Evolutionary conservation across 2,888 invertebrate genomes (phyloP).

Genomic region (Ornithoptera priamus): DNA sequence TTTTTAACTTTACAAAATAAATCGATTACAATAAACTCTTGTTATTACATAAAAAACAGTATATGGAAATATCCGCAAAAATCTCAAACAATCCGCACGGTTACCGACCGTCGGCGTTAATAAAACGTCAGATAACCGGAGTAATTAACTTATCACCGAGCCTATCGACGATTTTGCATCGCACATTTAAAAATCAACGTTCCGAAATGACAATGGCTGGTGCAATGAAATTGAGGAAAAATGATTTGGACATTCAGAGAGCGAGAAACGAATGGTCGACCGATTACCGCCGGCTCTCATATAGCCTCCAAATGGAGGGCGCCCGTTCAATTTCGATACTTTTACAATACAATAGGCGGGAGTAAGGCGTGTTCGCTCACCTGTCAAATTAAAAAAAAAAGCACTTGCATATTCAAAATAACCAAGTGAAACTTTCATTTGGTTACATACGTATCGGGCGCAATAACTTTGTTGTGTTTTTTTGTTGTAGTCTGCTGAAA

Average conservation of each 20-base stretch:
- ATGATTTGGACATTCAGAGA: constrained; percentile 69
- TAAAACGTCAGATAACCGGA: constrained; percentile 46
- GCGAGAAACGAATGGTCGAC: constrained; percentile 61
- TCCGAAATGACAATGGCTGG: constrained; percentile 48
- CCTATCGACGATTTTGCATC: constrained; percentile 39
- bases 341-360: constrained; percentile 73
- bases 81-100: constrained; percentile 32
- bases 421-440: constrained; percentile 39
- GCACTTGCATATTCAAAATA: constrained; percentile 69
- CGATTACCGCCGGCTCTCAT: constrained; percentile 67
- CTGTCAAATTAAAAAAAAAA: constrained; percentile 76
- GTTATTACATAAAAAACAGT: neutral
- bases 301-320: constrained; percentile 70
- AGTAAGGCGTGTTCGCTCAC: constrained; percentile 76
- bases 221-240: constrained; percentile 67
- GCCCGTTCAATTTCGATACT: constrained; percentile 78
- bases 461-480: constrained; percentile 31
- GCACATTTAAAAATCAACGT: constrained; percentile 45
- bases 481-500: constrained; percentile 32
- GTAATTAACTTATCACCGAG: constrained; percentile 55
- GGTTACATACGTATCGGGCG: constrained; percentile 30
- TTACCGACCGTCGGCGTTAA: constrained; percentile 40
- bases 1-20: neutral
- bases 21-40: neutral
- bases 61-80: constrained; percentile 31